These are phyloP conservation scores for Anthopleura xanthogrammica DNA, from an alignment of 92 coral and sea anemone genomes.

Conservation along the genomic window DNA sequence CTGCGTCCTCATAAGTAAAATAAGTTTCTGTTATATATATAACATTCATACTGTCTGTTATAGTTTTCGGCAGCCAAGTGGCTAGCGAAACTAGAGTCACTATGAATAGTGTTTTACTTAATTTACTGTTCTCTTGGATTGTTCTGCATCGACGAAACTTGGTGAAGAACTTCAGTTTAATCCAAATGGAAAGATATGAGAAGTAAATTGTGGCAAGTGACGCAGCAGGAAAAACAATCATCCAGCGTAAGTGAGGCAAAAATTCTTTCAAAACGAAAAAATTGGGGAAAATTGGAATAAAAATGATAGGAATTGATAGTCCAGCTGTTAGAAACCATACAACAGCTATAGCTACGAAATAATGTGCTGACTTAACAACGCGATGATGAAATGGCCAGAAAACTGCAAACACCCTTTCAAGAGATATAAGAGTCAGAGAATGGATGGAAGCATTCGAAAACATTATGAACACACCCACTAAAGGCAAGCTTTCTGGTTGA, in stretches of 20 bases:
- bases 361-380: neutral
- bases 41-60: neutral
- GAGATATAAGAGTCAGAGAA: neutral
- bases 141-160: neutral
- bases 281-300: neutral
- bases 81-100: conserved; percentile 15
- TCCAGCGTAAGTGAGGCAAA: neutral
- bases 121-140: conserved; percentile 12
- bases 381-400: conserved; percentile 16
- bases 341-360: neutral
- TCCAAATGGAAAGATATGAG: conserved; percentile 20
- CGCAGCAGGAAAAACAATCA: neutral
- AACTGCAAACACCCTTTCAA: conserved; percentile 9
- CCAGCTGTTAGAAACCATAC: neutral
- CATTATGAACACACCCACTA: neutral
- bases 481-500: neutral
- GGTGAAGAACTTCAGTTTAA: conserved; percentile 5
- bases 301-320: neutral
- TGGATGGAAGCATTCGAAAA: neutral
- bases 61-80: conserved; percentile 18
- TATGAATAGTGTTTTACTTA: conserved; percentile 12
- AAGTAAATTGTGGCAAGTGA: neutral
- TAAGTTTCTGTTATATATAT: neutral
- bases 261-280: neutral
- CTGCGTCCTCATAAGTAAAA: neutral